Base-by-base conservation (phyloP, 2,797 vertebrate species). In the Poecilia velifera region DNA sequence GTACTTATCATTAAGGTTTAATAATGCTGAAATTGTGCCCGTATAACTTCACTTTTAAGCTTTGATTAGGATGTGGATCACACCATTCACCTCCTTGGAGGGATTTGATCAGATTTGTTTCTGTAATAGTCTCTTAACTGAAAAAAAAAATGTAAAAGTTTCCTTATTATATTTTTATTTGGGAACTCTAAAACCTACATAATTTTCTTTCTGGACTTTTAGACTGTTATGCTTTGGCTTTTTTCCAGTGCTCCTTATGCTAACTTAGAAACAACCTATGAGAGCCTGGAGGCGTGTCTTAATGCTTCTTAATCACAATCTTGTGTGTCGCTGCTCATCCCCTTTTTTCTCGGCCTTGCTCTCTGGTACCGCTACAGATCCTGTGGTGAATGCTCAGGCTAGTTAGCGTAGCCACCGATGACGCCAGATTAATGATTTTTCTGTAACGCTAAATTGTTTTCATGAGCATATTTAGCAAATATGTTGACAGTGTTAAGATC, bases 1-100 rank as follows among this genome's bases (percentile, higher is more conserved):
- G 64, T 64, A 75, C 79, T 81, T 81, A 81, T 76, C 74, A 81
- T 81, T 76, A 72, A 76, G 74, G 36, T 81, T 81, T 76, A 72
- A 81, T 81, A 81, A 76, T 72, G 7, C 68, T 62, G 55, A 76
- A 81, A 62, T 76, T 64, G 64, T 76, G 62, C 74, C 55, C 36
- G 45, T 41, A 20, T 51, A 76, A 64, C 74, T 72, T 72, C 74
- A 31, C 49, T 76, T 76, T 76, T 76, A 81, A 81, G 74, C 74
- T 72, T 72, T 81, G 78, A 76, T 81, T 72, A 72, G 25, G 34
- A 76, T 76, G 72, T 72, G 79, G 45, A 72, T 72, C 74, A 62
- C 74, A 72, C 34, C 25, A 46, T 72, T 81, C 53, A 80, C 74
- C 59, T 72, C 74, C 73, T 80, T 74, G 28, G 62, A 80, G 53